phyloP scores from a whole-genome alignment of 2,888 invertebrate species.

The Mythimna albipuncta region DNA sequence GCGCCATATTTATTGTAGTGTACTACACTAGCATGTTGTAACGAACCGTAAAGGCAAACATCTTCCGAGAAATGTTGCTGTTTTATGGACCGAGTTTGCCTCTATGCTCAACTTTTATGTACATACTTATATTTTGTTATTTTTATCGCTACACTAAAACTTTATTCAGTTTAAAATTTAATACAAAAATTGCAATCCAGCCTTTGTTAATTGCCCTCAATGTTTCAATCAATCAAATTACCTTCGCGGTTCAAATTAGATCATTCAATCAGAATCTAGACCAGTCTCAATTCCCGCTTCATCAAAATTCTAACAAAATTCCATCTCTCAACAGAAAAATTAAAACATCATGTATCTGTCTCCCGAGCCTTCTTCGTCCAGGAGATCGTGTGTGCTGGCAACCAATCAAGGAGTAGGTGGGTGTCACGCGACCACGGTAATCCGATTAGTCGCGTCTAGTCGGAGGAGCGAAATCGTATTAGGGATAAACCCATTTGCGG shows the following conservation, averaged over 20 bases:
- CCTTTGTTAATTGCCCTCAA: constrained; percentile 19
- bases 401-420: constrained; percentile 65
- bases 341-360: neutral
- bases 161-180: neutral
- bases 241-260: constrained; percentile 19
- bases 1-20: constrained; percentile 50
- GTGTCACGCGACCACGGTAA: constrained; percentile 61
- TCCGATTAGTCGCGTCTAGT: constrained; percentile 60
- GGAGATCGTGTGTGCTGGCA: constrained; percentile 19
- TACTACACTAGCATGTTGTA: constrained; percentile 39
- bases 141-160: neutral
- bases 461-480: constrained; percentile 62
- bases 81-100: constrained; percentile 24
- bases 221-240: constrained; percentile 32
- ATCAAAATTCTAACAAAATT: constrained; percentile 4
- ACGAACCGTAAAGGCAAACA: constrained; percentile 62
- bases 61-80: constrained; percentile 41
- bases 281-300: neutral
- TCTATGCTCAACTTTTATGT: constrained; percentile 10
- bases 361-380: constrained; percentile 6
- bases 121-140: constrained; percentile 6
- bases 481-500: constrained; percentile 68
- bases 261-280: constrained; percentile 30
- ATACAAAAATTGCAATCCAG: constrained; percentile 1
- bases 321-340: neutral